Evolutionary conservation across 2,797 vertebrate genomes (phyloP).

Genomic region (Dipus sagitta): DNA sequence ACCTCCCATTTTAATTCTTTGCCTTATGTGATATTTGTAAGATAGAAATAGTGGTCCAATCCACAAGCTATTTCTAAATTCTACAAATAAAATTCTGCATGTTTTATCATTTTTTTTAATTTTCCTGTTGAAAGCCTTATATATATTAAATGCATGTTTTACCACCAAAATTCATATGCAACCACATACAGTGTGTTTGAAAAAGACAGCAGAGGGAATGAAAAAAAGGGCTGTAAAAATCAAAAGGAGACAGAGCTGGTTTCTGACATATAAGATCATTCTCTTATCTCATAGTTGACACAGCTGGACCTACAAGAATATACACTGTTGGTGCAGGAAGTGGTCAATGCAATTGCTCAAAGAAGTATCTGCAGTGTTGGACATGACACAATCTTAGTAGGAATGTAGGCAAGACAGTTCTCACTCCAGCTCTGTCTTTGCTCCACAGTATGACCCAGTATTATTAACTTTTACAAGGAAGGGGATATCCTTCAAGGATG

Average conservation of each 20-base stretch:
- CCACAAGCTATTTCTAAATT: neutral
- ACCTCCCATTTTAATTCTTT: slow-evolving; percentile 6
- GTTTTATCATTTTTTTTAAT: neutral
- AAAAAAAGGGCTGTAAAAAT: neutral
- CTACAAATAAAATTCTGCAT: neutral
- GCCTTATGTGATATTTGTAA: neutral
- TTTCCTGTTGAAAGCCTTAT: neutral
- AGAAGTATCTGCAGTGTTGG: neutral
- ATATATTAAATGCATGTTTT: neutral
- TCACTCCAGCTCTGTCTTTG: neutral
- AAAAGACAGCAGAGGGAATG: neutral
- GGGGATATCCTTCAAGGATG: neutral
- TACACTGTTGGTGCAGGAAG: fast-evolving
- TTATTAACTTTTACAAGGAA: neutral
- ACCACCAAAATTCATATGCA: neutral
- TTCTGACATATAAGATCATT: neutral
- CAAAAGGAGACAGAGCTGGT: too few species aligned
- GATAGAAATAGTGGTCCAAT: neutral
- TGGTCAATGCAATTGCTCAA: neutral
- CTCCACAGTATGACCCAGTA: neutral
- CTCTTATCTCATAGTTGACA: neutral
- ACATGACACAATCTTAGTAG: too few species aligned
- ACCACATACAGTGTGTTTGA: neutral
- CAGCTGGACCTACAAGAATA: neutral
- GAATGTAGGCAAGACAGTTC: neutral